phyloP scores from a whole-genome alignment of 2,888 invertebrate species.

The Drosophila parthenogenetica region DNA sequence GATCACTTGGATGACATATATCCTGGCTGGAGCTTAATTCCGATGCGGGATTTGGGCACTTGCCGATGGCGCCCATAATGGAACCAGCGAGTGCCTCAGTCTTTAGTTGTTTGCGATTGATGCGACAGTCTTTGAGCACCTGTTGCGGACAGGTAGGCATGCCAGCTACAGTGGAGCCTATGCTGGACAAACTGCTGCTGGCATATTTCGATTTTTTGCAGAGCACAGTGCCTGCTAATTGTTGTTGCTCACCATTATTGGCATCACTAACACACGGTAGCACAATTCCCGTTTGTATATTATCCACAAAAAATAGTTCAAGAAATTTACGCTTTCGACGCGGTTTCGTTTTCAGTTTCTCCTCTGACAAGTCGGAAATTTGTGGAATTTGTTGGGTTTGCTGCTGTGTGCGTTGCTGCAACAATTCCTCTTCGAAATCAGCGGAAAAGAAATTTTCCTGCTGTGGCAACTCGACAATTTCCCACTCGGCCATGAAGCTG shows the following conservation, averaged over 20 bases:
- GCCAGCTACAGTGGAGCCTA: constrained; percentile 15
- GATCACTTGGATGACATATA: constrained; percentile 67
- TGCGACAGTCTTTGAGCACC: constrained; percentile 76
- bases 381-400: background rate
- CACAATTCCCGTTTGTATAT: constrained; percentile 74
- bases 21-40: constrained; percentile 17
- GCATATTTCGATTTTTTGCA: constrained; percentile 67
- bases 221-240: constrained; percentile 23
- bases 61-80: constrained; percentile 83
- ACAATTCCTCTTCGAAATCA: constrained; percentile 83
- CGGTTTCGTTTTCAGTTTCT: constrained; percentile 1
- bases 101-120: constrained; percentile 80
- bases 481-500: constrained; percentile 84
- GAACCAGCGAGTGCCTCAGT: constrained; percentile 82
- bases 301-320: constrained; percentile 74
- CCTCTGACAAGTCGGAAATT: constrained; percentile 18
- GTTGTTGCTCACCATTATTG: background rate
- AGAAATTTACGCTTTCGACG: constrained; percentile 65
- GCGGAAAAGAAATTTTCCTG: constrained; percentile 82
- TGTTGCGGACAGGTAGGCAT: constrained; percentile 62
- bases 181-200: constrained; percentile 52
- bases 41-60: constrained; percentile 67
- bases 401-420: constrained; percentile 65
- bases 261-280: constrained; percentile 41
- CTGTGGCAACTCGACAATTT: constrained; percentile 80